Percentiles rank a stretch among this genome's conserved stretches.
These are phyloP conservation scores for Pedetes capensis DNA, from an alignment of 2,113 vertebrate genomes.

Conservation along the genomic window DNA sequence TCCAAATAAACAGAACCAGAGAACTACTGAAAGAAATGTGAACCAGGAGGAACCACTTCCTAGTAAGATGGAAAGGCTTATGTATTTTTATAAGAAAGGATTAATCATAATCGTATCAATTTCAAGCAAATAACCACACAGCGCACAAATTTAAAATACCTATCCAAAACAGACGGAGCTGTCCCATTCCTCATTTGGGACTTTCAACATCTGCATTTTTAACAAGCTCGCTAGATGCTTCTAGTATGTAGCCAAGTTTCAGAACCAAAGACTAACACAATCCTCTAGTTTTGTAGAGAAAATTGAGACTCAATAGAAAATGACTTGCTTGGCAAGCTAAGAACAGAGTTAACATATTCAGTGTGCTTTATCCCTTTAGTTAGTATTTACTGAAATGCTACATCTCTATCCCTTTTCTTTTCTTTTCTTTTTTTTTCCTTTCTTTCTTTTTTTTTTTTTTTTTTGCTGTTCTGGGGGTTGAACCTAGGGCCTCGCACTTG, in stretches of 20 bases:
- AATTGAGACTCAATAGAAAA: conserved; percentile 28
- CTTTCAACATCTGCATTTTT: not conserved
- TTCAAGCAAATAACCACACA: conserved; percentile 1
- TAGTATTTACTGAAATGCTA: not conserved
- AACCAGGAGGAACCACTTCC: not conserved
- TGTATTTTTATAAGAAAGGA: not conserved
- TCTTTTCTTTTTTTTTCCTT: too few species aligned
- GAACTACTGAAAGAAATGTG: not conserved
- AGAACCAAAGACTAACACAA: not conserved
- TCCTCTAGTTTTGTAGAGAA: not conserved
- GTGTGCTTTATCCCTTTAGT: not conserved
- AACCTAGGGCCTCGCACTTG: too few species aligned
- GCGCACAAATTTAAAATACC: not conserved
- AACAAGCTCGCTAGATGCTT: not conserved
- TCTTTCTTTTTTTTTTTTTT: too few species aligned
- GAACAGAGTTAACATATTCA: not conserved
- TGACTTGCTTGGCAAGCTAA: not conserved
- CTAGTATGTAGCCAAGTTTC: not conserved
- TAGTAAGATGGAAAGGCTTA: not conserved
- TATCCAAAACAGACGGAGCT: not conserved
- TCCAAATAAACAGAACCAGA: not conserved
- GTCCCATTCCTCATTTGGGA: not conserved
- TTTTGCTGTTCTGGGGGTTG: too few species aligned
- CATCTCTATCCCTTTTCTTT: not conserved
- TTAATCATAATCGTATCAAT: not conserved